These are phyloP conservation scores for Cirrhinus molitorella DNA, from an alignment of 2,797 vertebrate species.

Conservation along the genomic window DNA sequence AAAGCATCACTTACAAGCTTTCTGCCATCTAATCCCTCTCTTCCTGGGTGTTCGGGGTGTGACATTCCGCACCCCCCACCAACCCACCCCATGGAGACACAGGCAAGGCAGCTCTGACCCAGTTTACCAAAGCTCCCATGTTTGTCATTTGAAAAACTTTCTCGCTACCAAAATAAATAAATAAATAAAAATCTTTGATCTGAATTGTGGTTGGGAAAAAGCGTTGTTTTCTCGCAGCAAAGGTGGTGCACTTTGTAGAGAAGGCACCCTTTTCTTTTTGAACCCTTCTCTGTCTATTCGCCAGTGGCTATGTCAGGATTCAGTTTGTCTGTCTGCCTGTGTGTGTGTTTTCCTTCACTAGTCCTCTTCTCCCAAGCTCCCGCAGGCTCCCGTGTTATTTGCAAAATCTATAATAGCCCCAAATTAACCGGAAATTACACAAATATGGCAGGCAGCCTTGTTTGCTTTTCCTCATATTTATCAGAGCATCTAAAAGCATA, in stretches of 20 bases:
- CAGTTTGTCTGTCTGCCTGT: constrained; percentile 45
- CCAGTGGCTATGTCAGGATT: constrained; percentile 54
- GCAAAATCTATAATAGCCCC: constrained; percentile 19
- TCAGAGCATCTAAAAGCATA: constrained; percentile 16
- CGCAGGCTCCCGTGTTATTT: constrained; percentile 18
- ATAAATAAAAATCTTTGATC: constrained; percentile 75
- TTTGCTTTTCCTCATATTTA: constrained; percentile 15
- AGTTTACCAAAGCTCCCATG: constrained; percentile 73
- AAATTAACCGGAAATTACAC: constrained; percentile 30
- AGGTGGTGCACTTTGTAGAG: constrained; percentile 67
- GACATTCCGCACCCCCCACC: constrained; percentile 54
- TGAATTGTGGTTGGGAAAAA: constrained; percentile 73
- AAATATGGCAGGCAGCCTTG: constrained; percentile 26
- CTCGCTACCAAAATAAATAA: constrained; percentile 40
- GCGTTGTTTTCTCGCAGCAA: constrained; percentile 75
- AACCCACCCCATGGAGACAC: constrained; percentile 58
- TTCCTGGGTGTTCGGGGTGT: constrained; percentile 65
- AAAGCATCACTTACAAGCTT: constrained; percentile 55
- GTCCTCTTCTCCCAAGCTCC: constrained; percentile 28
- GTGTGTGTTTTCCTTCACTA: constrained; percentile 24
- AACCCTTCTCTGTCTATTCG: constrained; percentile 48
- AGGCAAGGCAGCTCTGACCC: constrained; percentile 73
- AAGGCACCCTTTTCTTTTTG: constrained; percentile 61
- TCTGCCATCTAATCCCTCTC: constrained; percentile 61
- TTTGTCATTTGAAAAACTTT: constrained; percentile 68